Conservation (phyloP, 2,888 invertebrate species). For the Dicyrtoma fusca region DNA sequence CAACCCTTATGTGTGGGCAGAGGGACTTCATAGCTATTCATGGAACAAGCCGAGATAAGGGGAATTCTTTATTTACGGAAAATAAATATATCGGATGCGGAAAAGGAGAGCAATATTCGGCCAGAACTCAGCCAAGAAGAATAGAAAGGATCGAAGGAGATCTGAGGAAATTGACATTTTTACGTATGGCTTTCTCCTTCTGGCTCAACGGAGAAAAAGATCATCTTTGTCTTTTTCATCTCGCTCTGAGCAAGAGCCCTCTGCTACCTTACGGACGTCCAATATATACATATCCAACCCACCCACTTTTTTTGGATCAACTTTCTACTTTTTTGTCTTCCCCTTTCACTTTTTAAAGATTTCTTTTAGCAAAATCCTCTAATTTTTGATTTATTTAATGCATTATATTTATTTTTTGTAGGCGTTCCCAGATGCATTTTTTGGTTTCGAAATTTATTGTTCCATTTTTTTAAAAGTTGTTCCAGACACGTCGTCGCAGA, state of each 20-base stretch:
- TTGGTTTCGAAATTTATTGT: too few relatives aligned
- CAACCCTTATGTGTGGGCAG: too few relatives aligned
- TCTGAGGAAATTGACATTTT: constrained; percentile 32
- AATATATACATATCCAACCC: not conserved
- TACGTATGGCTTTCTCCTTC: constrained; percentile 29
- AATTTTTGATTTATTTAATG: too few relatives aligned
- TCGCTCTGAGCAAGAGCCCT: not conserved
- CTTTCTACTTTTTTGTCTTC: not conserved
- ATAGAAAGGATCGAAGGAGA: constrained; percentile 18
- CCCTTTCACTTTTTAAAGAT: constrained; percentile 1
- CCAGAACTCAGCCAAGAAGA: not conserved
- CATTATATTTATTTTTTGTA: too few relatives aligned
- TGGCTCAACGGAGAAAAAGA: constrained; percentile 29
- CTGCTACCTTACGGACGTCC: not conserved
- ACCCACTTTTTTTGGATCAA: not conserved
- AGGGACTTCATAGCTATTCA: not conserved
- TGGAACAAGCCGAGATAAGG: constrained; percentile 1
- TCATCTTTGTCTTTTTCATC: constrained; percentile 22
- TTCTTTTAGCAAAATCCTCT: not conserved
- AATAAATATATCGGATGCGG: constrained; percentile 16
- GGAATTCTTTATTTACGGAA: constrained; percentile 7
- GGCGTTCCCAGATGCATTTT: too few relatives aligned
- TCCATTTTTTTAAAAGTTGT: too few relatives aligned
- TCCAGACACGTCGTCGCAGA: too few relatives aligned
- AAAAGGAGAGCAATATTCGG: constrained; percentile 21